These are phyloP conservation scores for Prionailurus viverrinus DNA, from an alignment of 2,113 vertebrate genomes.

Conservation along the genomic window DNA sequence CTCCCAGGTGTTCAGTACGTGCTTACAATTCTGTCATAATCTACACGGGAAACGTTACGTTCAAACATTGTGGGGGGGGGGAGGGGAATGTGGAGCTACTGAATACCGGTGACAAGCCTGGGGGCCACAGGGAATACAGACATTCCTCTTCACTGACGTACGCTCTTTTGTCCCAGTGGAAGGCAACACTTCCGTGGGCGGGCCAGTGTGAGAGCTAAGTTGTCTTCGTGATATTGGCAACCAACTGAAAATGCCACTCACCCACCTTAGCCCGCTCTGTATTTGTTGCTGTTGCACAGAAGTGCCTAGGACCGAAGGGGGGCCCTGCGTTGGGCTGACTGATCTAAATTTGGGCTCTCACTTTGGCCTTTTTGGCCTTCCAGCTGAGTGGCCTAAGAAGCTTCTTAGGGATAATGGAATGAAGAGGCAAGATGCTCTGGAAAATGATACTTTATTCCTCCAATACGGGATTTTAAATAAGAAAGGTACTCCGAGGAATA, in stretches of 20 bases:
- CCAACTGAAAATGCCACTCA: background rate
- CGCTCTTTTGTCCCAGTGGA: background rate
- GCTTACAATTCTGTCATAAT: background rate
- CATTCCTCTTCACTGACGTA: background rate
- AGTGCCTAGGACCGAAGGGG: background rate
- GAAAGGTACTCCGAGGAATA: background rate
- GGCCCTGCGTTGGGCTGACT: background rate
- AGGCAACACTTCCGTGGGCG: background rate
- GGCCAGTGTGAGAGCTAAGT: accelerated
- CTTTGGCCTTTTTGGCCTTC: background rate
- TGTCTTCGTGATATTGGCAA: background rate
- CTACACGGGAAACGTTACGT: background rate
- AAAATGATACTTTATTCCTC: background rate
- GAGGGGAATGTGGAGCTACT: background rate
- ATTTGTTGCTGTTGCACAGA: background rate
- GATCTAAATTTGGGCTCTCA: background rate
- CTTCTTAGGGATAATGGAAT: background rate
- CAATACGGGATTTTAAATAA: background rate
- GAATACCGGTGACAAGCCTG: no score
- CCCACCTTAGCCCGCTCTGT: background rate
- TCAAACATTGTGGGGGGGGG: background rate
- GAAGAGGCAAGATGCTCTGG: background rate
- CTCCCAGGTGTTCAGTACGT: conserved; percentile 2
- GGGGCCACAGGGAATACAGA: background rate
- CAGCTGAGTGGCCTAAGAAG: background rate